Base-by-base conservation (phyloP, 2,888 invertebrate species). In the Mesorhabditis spiculigera region DNA sequence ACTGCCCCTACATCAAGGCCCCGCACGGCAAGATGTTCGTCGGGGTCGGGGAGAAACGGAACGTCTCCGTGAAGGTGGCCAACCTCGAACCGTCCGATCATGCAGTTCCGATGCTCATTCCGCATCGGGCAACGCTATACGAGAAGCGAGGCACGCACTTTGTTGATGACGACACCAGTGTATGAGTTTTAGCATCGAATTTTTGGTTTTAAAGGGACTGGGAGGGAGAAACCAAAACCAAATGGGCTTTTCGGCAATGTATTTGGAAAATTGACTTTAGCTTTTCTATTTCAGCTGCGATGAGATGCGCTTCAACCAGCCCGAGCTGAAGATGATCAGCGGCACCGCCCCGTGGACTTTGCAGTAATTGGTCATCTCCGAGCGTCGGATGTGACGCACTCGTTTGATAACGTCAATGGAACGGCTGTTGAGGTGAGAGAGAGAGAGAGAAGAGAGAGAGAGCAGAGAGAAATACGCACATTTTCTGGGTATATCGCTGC, bases 401-500 rank as follows among this genome's bases (percentile, higher is more conserved):
- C 68, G n/a, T 63, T 80, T 8, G 80, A 80, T 69, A 79, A 79
- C 65, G 72, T 73, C 0, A 72, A 72, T 4, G 67, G 58, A 10
- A 62, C 73, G 8, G 69, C 71, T 8, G 68, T 75, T 65, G 75
- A 75, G 66, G 71, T 71, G 28, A 45, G 58, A 6, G 28, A 28
- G n/a, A n/a, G n/a, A n/a, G n/a, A n/a, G n/a, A n/a, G n/a, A n/a
- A n/a, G n/a, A n/a, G n/a, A n/a, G n/a, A n/a, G n/a, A n/a, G n/a
- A n/a, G n/a, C n/a, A n/a, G n/a, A n/a, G n/a, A n/a, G n/a, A n/a
- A n/a, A n/a, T n/a, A n/a, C n/a, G n/a, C n/a, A n/a, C n/a, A n/a
- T n/a, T n/a, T n/a, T n/a, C n/a, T n/a, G n/a, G 64, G 82, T 89
- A 73, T 89, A 89, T 85, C 88, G 88, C 71, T 98, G 97, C 88